These are phyloP conservation scores for Nothoprocta perdicaria DNA, from an alignment of 2,113 vertebrate species.

Conservation along the genomic window DNA sequence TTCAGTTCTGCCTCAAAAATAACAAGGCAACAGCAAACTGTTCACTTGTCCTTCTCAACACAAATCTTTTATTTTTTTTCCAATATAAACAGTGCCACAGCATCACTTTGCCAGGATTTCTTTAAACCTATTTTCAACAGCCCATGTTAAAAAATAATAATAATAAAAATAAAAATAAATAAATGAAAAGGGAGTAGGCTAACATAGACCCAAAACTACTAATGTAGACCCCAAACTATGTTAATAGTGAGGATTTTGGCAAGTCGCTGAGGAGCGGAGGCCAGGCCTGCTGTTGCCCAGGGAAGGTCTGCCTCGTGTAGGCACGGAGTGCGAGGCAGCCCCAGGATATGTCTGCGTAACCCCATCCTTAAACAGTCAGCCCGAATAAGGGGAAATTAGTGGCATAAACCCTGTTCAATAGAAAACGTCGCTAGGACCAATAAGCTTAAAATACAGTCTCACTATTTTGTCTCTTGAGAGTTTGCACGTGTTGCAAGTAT, in stretches of 20 bases:
- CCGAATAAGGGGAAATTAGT: neutral
- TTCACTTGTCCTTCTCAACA: neutral
- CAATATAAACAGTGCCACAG: neutral
- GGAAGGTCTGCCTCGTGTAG: too few relatives aligned
- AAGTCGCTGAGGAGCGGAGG: neutral
- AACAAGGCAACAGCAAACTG: neutral
- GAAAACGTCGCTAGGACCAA: neutral
- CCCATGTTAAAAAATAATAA: too few relatives aligned
- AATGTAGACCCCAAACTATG: neutral
- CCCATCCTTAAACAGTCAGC: neutral
- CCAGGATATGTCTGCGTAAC: neutral
- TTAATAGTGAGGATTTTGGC: accelerated
- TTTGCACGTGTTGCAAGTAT: neutral
- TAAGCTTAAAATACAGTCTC: neutral
- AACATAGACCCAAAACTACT: too few relatives aligned
- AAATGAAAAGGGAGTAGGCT: neutral
- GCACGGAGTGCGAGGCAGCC: too few relatives aligned
- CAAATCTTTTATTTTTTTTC: neutral
- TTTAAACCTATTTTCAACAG: neutral
- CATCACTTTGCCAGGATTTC: neutral
- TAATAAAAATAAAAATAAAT: too few relatives aligned
- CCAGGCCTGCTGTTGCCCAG: neutral
- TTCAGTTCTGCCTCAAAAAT: neutral
- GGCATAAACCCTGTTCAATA: neutral
- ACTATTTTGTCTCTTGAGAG: neutral